A percentile compares a stretch with the other conserved stretches of the same genome.
These are phyloP conservation scores for Sardina pilchardus DNA, from an alignment of 2,113 vertebrate species.

Conservation along the genomic window DNA sequence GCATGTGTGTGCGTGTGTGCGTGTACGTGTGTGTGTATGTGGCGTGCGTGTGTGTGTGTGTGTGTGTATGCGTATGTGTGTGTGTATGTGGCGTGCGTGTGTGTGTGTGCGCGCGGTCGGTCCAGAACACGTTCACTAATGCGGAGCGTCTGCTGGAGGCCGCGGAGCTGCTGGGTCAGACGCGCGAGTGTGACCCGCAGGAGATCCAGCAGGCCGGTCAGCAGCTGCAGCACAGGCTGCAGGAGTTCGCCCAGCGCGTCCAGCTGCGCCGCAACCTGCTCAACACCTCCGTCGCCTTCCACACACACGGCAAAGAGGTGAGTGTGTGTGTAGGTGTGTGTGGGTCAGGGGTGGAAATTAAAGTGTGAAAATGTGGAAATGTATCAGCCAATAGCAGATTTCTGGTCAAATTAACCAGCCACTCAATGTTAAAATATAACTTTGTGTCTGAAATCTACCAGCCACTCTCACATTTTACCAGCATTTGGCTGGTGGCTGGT, in stretches of 20 bases:
- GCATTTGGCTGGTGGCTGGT: no score
- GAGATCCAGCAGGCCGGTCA: constrained; percentile 98
- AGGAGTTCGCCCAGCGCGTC: constrained; percentile 96
- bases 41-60: background rate
- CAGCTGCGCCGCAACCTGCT: constrained; percentile 95
- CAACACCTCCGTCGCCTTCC: constrained; percentile 98
- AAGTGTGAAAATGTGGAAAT: background rate
- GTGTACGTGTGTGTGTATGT: no score
- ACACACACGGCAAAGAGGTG: constrained; percentile 97
- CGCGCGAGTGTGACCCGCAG: constrained; percentile 95
- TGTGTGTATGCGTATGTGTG: no score
- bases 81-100: no score
- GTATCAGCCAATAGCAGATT: no score
- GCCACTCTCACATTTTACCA: no score
- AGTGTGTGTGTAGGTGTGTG: constrained; percentile 33
- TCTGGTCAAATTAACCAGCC: no score
- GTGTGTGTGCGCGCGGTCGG: background rate
- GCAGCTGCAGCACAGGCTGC: constrained; percentile 94
- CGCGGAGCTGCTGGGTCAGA: constrained; percentile 95
- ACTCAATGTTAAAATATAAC: no score
- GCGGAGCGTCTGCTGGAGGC: constrained; percentile 96
- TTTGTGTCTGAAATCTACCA: no score
- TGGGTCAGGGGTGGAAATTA: background rate
- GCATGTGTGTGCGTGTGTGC: no score
- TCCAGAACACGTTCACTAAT: constrained; percentile 95